These are phyloP conservation scores for Scaptomyza polygonia DNA, from an alignment of 2,888 invertebrate genomes.

Conservation along the genomic window DNA sequence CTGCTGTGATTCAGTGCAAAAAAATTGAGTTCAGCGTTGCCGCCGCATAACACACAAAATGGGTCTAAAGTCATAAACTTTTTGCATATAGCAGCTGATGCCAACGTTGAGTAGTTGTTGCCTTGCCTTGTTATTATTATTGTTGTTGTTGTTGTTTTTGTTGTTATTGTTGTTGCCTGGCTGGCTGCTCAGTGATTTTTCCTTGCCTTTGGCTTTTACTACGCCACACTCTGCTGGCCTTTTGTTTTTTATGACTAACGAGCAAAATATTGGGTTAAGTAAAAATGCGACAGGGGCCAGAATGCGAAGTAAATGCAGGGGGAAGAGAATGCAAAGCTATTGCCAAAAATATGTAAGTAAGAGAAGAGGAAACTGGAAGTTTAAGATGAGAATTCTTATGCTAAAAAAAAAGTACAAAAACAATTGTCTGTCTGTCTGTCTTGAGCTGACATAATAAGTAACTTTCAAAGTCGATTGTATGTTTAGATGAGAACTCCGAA, in stretches of 20 bases:
- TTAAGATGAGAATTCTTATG: not conserved
- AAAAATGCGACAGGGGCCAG: conserved; percentile 30
- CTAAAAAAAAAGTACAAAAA: conserved; percentile 19
- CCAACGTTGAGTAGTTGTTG: conserved; percentile 57
- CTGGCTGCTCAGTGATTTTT: conserved; percentile 72
- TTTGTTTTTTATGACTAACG: conserved; percentile 78
- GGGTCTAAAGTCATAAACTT: conserved; percentile 81
- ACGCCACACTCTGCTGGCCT: conserved; percentile 67
- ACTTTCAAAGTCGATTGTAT: not conserved
- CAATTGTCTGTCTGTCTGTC: conserved; percentile 29
- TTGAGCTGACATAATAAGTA: conserved; percentile 46
- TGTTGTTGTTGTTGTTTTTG: conserved; percentile 31
- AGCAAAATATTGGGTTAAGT: conserved; percentile 79
- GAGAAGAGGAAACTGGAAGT: not conserved
- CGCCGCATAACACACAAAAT: conserved; percentile 67
- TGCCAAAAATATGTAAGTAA: not conserved
- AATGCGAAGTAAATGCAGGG: conserved; percentile 12
- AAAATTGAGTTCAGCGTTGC: conserved; percentile 70
- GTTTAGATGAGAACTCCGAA: too few species aligned
- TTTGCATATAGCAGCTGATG: conserved; percentile 76
- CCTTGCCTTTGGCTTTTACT: conserved; percentile 77
- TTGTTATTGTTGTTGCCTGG: conserved; percentile 14
- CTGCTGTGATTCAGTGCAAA: conserved; percentile 61
- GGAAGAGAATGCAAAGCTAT: not conserved
- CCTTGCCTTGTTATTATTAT: conserved; percentile 27